Percentiles rank a stretch among this genome's conserved stretches.
These are phyloP conservation scores for Neopelma chrysocephalum DNA, from an alignment of 2,797 vertebrate species.

Conservation along the genomic window DNA sequence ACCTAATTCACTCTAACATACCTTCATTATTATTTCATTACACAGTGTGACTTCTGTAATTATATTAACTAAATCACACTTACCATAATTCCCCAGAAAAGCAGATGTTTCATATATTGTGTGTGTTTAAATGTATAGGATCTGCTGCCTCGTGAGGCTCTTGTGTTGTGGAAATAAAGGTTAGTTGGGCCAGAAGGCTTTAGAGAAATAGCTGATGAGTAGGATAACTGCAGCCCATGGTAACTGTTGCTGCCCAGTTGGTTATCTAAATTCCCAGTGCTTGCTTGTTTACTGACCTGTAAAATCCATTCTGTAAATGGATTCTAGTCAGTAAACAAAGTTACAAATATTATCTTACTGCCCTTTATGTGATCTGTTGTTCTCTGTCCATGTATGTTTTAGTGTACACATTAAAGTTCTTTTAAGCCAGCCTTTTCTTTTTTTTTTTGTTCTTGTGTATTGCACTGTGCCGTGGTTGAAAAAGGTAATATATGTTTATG, in stretches of 20 bases:
- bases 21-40: constrained; percentile 62
- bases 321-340: constrained; percentile 76
- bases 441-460: not conserved
- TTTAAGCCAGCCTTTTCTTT: not conserved
- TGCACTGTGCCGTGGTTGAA: not conserved
- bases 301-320: constrained; percentile 79
- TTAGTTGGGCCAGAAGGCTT: constrained; percentile 39
- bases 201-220: not conserved
- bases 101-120: constrained; percentile 70
- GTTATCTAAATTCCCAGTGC: constrained; percentile 52
- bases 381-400: not conserved
- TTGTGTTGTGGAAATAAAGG: constrained; percentile 36
- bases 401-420: not conserved
- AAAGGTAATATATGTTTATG: not conserved
- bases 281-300: constrained; percentile 71
- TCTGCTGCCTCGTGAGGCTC: not conserved
- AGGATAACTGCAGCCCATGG: not conserved
- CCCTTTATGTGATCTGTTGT: not conserved
- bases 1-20: not conserved
- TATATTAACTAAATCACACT: constrained; percentile 67
- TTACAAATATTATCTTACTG: constrained; percentile 35
- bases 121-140: not conserved
- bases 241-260: not conserved
- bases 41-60: constrained; percentile 44
- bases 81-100: constrained; percentile 66